Evolutionary conservation across 2,113 vertebrate species (phyloP).

Genomic region (Cavia aperea): DNA sequence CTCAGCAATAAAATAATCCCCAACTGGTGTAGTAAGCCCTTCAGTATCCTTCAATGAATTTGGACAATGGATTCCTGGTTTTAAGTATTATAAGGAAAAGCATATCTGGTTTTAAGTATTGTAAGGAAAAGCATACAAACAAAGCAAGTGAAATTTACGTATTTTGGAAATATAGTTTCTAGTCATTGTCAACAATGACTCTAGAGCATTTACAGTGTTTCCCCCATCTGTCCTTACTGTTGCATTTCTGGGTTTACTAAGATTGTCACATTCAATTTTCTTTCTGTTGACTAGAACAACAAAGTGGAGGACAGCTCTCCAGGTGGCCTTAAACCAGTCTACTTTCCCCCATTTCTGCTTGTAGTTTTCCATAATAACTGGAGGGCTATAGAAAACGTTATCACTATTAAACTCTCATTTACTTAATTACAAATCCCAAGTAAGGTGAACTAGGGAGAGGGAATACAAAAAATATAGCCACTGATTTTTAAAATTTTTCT

Average conservation of each 20-base stretch:
- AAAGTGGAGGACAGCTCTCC: not conserved
- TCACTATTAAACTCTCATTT: not conserved
- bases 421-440: not conserved
- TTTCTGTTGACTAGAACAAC: not conserved
- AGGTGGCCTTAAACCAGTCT: not conserved
- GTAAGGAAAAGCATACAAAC: not conserved
- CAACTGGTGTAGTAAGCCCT: not conserved
- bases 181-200: not conserved
- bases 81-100: not conserved
- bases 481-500: not conserved
- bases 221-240: not conserved
- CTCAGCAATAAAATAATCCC: slow-evolving; percentile 44
- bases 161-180: slow-evolving; percentile 8
- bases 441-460: not conserved
- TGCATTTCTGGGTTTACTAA: slow-evolving; percentile 6
- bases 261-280: not conserved
- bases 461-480: not conserved
- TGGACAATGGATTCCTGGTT: not conserved
- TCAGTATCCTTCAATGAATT: slow-evolving; percentile 27
- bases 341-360: not conserved
- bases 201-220: not conserved
- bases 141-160: not conserved
- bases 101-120: not conserved
- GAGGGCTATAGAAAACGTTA: not conserved
- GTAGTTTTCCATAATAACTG: not conserved